phyloP scores from a whole-genome alignment of 2,797 vertebrate species.

The Decapterus maruadsi region DNA sequence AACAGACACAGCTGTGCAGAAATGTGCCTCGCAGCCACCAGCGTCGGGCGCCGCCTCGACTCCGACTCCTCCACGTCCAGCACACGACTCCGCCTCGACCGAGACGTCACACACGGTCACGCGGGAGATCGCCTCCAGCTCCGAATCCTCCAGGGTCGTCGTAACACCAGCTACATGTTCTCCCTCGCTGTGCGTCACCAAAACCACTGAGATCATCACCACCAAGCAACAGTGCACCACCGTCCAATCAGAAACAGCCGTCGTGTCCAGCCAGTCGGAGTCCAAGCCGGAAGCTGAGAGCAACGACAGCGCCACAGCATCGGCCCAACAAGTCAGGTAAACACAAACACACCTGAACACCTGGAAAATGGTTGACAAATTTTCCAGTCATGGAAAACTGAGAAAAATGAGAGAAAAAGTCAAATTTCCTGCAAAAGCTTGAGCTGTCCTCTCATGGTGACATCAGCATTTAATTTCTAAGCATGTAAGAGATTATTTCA shows the following conservation, averaged over 20 bases:
- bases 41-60: slow-evolving; percentile 36
- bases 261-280: slow-evolving; percentile 54
- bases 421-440: too few species aligned
- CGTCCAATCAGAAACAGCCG: slow-evolving; percentile 54
- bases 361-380: too few species aligned
- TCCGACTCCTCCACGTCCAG: slow-evolving; percentile 33
- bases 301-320: slow-evolving; percentile 27
- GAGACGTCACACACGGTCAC: slow-evolving; percentile 42
- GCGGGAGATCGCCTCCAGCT: slow-evolving; percentile 61
- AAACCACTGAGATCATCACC: slow-evolving; percentile 47
- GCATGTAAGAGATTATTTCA: too few species aligned
- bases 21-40: slow-evolving; percentile 60
- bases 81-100: slow-evolving; percentile 43
- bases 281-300: slow-evolving; percentile 53
- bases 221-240: slow-evolving; percentile 43
- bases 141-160: slow-evolving; percentile 46
- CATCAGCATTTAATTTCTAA: too few species aligned
- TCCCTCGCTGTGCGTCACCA: slow-evolving; percentile 44
- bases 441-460: too few species aligned
- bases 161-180: slow-evolving; percentile 29
- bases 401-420: too few species aligned
- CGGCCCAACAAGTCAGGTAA: slow-evolving; percentile 79
- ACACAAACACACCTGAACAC: neutral
- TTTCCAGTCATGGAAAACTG: too few species aligned
- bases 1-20: slow-evolving; percentile 49